These are phyloP conservation scores for Dipodomys spectabilis DNA, from an alignment of 2,113 vertebrate genomes.

Conservation along the genomic window DNA sequence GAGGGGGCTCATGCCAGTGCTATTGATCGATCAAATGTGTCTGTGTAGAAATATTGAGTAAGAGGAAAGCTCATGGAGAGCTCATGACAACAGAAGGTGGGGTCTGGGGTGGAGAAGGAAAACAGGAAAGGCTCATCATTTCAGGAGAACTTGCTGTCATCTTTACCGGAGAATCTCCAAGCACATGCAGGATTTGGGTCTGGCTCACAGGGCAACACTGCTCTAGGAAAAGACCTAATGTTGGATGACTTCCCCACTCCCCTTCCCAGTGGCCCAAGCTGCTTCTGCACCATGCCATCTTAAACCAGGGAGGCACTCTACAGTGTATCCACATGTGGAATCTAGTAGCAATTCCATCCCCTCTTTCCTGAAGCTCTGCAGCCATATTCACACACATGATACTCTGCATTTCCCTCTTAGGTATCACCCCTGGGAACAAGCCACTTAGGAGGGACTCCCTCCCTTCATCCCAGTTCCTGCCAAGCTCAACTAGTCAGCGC, in stretches of 20 bases:
- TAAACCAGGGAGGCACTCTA: not conserved
- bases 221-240: not conserved
- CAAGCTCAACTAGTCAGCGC: not conserved
- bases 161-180: not conserved
- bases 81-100: no score
- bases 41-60: not conserved
- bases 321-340: no score
- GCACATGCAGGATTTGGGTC: not conserved
- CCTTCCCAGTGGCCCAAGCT: not conserved
- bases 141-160: fast-evolving
- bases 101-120: not conserved
- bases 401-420: no score
- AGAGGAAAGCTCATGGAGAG: not conserved
- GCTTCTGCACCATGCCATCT: not conserved
- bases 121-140: not conserved
- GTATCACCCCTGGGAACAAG: not conserved
- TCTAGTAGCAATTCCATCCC: not conserved
- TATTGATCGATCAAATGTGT: not conserved
- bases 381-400: not conserved
- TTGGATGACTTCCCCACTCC: no score
- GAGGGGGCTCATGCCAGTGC: not conserved
- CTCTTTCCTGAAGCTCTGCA: not conserved
- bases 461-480: not conserved
- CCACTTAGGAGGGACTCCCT: no score
- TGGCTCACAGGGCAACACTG: not conserved